Conservation (phyloP, 2,888 invertebrate genomes). For the Pristionchus japonicus region DNA sequence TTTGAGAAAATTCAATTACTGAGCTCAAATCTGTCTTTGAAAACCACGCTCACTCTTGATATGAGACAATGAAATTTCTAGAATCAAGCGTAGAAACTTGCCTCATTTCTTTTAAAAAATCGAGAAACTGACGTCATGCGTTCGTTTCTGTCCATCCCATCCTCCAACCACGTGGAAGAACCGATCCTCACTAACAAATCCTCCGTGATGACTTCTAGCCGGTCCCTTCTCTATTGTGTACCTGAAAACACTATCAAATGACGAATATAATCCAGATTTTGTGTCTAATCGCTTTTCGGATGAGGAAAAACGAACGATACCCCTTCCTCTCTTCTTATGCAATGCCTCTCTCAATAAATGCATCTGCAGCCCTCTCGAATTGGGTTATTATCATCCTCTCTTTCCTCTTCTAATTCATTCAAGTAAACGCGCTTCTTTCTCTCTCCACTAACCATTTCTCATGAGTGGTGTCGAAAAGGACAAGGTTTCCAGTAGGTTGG, state of each 20-base stretch:
- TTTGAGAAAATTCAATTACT: too few species aligned
- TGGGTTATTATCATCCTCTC: neutral
- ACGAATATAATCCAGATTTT: neutral
- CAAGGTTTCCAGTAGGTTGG: neutral
- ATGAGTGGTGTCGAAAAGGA: constrained; percentile 25
- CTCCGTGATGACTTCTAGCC: constrained; percentile 22
- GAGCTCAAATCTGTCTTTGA: too few species aligned
- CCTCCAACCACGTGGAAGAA: constrained; percentile 45
- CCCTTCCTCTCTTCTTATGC: neutral
- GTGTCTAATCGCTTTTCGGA: neutral
- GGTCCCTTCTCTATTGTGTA: constrained; percentile 44
- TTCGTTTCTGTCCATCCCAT: constrained; percentile 46
- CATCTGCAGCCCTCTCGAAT: neutral
- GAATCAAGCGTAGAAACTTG: too few species aligned
- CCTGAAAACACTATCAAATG: neutral
- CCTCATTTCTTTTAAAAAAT: too few species aligned
- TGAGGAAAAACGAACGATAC: neutral
- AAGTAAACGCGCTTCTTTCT: neutral
- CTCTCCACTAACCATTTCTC: constrained; percentile 41
- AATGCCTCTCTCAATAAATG: neutral
- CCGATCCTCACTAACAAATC: constrained; percentile 33
- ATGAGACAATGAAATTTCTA: too few species aligned
- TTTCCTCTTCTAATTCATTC: neutral
- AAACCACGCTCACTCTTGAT: too few species aligned
- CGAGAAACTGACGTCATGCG: neutral